Percentiles rank a stretch among this genome's conserved stretches.
These are phyloP conservation scores for Copidosoma floridanum DNA, from an alignment of 1,140 invertebrate species.

Conservation along the genomic window DNA sequence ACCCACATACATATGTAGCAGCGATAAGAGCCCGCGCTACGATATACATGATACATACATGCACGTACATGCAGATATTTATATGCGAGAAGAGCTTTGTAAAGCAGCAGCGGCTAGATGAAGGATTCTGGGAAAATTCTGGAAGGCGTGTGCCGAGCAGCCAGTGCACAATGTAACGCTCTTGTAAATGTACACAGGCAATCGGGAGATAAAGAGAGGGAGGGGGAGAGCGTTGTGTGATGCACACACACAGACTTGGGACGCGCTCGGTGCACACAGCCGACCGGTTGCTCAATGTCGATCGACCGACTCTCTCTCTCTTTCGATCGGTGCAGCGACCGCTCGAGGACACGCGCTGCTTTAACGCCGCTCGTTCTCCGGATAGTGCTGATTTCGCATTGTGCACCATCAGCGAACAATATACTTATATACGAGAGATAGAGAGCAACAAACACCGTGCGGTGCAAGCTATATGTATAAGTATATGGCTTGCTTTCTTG, in stretches of 20 bases:
- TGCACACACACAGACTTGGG: not conserved
- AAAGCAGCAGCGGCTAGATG: no score
- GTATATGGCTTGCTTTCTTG: constrained; percentile 22
- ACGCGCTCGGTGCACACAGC: constrained; percentile 19
- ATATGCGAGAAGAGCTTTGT: no score
- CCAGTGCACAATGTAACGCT: not conserved
- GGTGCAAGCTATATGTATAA: not conserved
- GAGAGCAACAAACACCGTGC: no score
- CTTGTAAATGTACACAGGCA: not conserved
- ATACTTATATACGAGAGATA: no score
- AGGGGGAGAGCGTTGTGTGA: constrained; percentile 12
- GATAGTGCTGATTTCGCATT: constrained; percentile 1
- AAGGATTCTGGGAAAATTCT: constrained; percentile 37
- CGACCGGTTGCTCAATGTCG: constrained; percentile 49
- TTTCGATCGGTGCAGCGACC: constrained; percentile 52
- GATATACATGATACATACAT: no score
- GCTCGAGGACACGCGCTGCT: constrained; percentile 50
- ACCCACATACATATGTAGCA: no score
- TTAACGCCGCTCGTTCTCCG: constrained; percentile 30
- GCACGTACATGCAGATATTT: no score
- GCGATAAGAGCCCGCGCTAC: no score
- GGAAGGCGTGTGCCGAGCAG: constrained; percentile 34
- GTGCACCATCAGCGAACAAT: no score
- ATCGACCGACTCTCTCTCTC: constrained; percentile 42
- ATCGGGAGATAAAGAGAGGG: no score